Conservation (phyloP, 2,888 invertebrate genomes). For the Nysson spinosus region DNA sequence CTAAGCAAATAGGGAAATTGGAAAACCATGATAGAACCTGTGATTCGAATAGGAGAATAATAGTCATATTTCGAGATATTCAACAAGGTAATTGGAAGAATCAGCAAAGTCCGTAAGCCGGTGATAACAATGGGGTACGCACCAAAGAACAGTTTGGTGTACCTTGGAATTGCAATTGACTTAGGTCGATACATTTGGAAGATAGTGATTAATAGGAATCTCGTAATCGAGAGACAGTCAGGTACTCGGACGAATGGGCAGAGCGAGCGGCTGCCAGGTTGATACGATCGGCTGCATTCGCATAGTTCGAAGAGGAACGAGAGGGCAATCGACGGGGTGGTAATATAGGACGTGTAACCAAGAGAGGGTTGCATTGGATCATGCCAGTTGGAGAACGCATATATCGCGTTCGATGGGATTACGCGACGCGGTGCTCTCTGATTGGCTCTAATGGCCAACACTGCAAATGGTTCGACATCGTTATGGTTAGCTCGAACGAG, state of each 20-base stretch:
- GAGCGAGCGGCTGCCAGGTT: constrained; percentile 51
- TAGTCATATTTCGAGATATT: too few species aligned
- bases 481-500: constrained; percentile 59
- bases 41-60: too few species aligned
- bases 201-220: constrained; percentile 72
- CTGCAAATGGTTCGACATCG: constrained; percentile 65
- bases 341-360: constrained; percentile 61
- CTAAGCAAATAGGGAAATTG: too few species aligned
- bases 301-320: constrained; percentile 48
- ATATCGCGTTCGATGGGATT: constrained; percentile 66
- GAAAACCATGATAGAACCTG: too few species aligned
- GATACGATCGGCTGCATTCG: constrained; percentile 57
- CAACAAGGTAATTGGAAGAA: too few species aligned
- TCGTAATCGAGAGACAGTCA: constrained; percentile 69
- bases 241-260: constrained; percentile 62
- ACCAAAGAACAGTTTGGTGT: neutral
- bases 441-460: constrained; percentile 66
- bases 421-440: constrained; percentile 67
- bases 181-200: constrained; percentile 56
- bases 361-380: constrained; percentile 56
- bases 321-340: constrained; percentile 50
- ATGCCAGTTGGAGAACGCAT: constrained; percentile 49
- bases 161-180: constrained; percentile 19
- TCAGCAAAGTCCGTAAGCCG: too few species aligned
- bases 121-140: too few species aligned